Evolutionary conservation across 2,113 vertebrate genomes (phyloP).

Genomic region (Marcusenius ussheri): DNA sequence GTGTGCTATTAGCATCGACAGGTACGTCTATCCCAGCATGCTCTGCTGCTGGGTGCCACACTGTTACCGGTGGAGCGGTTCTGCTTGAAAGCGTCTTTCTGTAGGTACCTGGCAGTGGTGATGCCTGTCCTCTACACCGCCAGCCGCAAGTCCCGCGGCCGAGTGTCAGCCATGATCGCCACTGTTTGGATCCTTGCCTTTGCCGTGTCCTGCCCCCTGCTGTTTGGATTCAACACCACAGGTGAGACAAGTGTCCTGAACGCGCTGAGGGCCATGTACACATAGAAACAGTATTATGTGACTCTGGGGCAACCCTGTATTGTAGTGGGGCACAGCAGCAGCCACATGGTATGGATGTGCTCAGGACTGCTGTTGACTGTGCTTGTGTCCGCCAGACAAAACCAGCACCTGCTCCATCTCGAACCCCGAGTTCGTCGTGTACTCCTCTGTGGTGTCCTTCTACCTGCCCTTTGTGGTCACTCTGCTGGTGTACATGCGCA

Average conservation of each 20-base stretch:
- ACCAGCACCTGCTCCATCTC: slow-evolving; percentile 80
- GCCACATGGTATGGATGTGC: neutral
- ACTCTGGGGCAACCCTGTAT: neutral
- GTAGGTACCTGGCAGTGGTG: slow-evolving; percentile 86
- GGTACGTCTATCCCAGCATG: slow-evolving; percentile 56
- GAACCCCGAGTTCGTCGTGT: slow-evolving; percentile 87
- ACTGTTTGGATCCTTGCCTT: slow-evolving; percentile 84
- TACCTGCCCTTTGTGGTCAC: slow-evolving; percentile 87
- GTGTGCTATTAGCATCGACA: slow-evolving; percentile 95
- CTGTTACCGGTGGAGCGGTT: neutral
- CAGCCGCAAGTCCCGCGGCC: slow-evolving; percentile 75
- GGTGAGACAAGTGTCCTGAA: slow-evolving; percentile 57
- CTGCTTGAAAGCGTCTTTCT: neutral
- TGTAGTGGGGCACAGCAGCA: neutral
- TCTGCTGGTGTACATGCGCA: slow-evolving; percentile 82
- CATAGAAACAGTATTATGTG: neutral
- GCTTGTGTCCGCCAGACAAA: slow-evolving; percentile 10
- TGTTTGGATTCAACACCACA: slow-evolving; percentile 94
- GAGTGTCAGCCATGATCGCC: slow-evolving; percentile 82
- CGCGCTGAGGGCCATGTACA: neutral
- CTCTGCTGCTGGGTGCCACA: neutral
- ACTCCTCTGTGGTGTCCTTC: slow-evolving; percentile 92
- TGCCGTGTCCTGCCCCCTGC: slow-evolving; percentile 81
- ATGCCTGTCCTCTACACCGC: slow-evolving; percentile 86
- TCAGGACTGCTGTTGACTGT: neutral